Evolutionary conservation across 2,113 vertebrate species (phyloP), one percentile per base, ranked within the genome.

Genomic region (Elachura formosa): DNA sequence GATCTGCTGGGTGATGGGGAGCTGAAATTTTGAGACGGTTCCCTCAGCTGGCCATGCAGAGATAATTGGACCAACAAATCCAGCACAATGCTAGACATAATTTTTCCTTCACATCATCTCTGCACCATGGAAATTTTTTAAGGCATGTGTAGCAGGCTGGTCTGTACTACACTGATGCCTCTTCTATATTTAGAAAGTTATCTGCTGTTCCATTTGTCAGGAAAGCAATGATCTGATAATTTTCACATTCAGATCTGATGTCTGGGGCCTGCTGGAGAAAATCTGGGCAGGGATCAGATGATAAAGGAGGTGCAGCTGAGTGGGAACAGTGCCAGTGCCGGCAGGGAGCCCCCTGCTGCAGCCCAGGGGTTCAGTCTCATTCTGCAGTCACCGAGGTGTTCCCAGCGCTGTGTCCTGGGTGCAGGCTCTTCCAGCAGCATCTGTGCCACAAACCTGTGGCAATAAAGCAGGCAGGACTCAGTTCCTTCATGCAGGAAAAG

Each of bases 351-450:
- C 15, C 54, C 54, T 33, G 49, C 49, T 16, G 26, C 51, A 52
- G 10, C 34, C 26, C 61, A 15, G 12, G 13, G 40, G 40, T 6
- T 64, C 61, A 43, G 40, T 2, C 22, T 40, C 55, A 6, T 28
- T 11, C 66, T 72, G 56, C 75, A n/a, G n/a, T n/a, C n/a, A n/a
- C n/a, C n/a, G n/a, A n/a, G n/a, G n/a, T n/a, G n/a, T n/a, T n/a
- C n/a, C n/a, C n/a, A n/a, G n/a, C n/a, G n/a, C n/a, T n/a, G n/a
- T n/a, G n/a, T n/a, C n/a, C n/a, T n/a, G 51, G 51, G 16, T 29
- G 34, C 14, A 46, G 72, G 16, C 14, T 13, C 4, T 0, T 4
- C 18, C 2, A 2, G 43, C 77, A 22, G 36, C 0, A 0, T 2
- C 40, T 29, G 45, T 34, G 63, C 77, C 61, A 25, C 4, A 12